These are phyloP conservation scores for Xyrichtys novacula DNA, from an alignment of 2,797 vertebrate genomes.

Conservation along the genomic window DNA sequence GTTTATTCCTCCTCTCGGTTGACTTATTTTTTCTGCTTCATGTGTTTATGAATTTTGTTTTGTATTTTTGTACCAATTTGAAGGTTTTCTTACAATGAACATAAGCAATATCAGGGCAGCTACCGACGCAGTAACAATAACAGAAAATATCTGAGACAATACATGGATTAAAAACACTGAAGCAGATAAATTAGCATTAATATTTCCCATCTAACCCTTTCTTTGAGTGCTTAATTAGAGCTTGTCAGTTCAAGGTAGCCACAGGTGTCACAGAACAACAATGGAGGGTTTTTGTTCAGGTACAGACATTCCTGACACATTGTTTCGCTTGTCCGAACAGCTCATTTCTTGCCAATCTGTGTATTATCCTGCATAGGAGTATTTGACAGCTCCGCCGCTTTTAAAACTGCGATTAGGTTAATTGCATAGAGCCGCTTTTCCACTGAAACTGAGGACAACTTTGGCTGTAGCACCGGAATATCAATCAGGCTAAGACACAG, in stretches of 20 bases:
- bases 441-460: constrained; percentile 64
- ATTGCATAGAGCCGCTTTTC: constrained; percentile 70
- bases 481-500: constrained; percentile 61
- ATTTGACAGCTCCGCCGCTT: constrained; percentile 74
- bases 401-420: constrained; percentile 76
- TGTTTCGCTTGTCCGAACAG: constrained; percentile 53
- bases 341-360: constrained; percentile 62
- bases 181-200: constrained; percentile 46
- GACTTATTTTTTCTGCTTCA: background rate
- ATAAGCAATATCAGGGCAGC: constrained; percentile 7
- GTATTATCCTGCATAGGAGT: constrained; percentile 58
- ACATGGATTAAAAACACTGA: constrained; percentile 44
- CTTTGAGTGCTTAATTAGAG: constrained; percentile 68
- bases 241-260: constrained; percentile 58
- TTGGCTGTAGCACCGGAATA: constrained; percentile 64
- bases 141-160: constrained; percentile 37
- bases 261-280: constrained; percentile 67
- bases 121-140: constrained; percentile 23
- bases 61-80: constrained; percentile 20
- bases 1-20: background rate
- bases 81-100: constrained; percentile 13
- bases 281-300: constrained; percentile 56
- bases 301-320: constrained; percentile 60
- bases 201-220: constrained; percentile 46
- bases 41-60: background rate